Percentiles rank a stretch among this genome's conserved stretches.
Conservation (phyloP, 1,140 invertebrate genomes). For the Cepaea nemoralis region DNA sequence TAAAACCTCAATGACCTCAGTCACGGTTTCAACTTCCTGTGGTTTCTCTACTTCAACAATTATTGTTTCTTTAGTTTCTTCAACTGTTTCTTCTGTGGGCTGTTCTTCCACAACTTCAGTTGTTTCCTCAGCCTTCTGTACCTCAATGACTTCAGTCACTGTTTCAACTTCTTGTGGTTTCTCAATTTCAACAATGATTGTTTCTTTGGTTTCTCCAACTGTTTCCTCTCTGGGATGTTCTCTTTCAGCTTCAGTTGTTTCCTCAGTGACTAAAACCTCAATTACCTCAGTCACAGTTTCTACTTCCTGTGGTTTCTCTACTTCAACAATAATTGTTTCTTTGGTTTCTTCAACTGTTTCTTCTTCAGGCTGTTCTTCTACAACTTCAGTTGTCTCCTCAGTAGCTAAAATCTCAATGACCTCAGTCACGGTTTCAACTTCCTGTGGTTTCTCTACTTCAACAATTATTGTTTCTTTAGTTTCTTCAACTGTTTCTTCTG, state of each 20-base stretch:
- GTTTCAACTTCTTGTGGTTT: slow-evolving; percentile 42
- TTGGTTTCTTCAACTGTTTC: slow-evolving; percentile 41
- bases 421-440: slow-evolving; percentile 34
- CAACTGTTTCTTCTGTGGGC: slow-evolving; percentile 30
- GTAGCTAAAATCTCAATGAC: slow-evolving; percentile 28
- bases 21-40: slow-evolving; percentile 26
- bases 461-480: slow-evolving; percentile 30
- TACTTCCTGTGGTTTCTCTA: slow-evolving; percentile 44
- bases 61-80: slow-evolving; percentile 35
- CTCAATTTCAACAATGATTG: slow-evolving; percentile 32
- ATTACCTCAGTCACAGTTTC: slow-evolving; percentile 42
- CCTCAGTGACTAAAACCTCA: slow-evolving; percentile 36
- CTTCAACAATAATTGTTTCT: slow-evolving; percentile 47
- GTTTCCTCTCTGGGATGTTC: slow-evolving; percentile 39
- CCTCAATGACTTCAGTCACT: slow-evolving; percentile 25
- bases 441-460: slow-evolving; percentile 40
- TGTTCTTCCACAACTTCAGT: slow-evolving; percentile 32
- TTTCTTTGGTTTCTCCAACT: slow-evolving; percentile 37
- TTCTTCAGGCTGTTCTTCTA: slow-evolving; percentile 39
- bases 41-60: slow-evolving; percentile 43
- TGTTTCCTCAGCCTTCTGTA: slow-evolving; percentile 22
- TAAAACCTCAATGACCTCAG: slow-evolving; percentile 22
- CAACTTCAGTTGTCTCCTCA: slow-evolving; percentile 44
- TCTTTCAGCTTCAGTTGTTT: slow-evolving; percentile 33
- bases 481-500: slow-evolving; percentile 33